A percentile compares a stretch with the other conserved stretches of the same genome.
Conservation (phyloP, 2,113 vertebrate genomes). For the Ctenodactylus gundi region DNA sequence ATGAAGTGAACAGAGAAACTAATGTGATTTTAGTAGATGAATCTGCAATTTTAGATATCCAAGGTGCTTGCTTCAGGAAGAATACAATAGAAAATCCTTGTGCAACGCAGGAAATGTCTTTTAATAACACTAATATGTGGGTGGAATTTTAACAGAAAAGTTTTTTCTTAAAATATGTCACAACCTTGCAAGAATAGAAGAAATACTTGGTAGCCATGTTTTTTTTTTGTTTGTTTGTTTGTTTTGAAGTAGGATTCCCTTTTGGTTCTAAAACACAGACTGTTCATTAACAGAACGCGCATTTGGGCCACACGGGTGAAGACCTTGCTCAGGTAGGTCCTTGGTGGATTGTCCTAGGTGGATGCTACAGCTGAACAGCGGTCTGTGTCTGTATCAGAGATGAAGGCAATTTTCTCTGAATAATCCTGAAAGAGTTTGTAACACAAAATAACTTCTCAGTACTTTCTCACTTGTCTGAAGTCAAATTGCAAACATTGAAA, state of each 20-base stretch:
- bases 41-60: constrained; percentile 24
- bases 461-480: not conserved
- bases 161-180: constrained; percentile 14
- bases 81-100: not conserved
- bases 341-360: not conserved
- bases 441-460: not conserved
- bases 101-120: not conserved
- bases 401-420: not conserved
- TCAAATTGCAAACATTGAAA: not conserved
- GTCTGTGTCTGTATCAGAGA: not conserved
- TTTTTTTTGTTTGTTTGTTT: constrained; percentile 3
- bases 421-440: constrained; percentile 22
- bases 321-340: not conserved
- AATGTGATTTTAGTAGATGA: constrained; percentile 36
- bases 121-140: not conserved
- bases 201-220: not conserved
- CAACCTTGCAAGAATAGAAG: not conserved
- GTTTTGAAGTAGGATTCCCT: constrained; percentile 29
- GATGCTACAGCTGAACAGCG: not conserved
- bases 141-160: constrained; percentile 30
- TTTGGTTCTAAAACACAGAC: constrained; percentile 33
- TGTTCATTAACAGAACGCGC: not conserved
- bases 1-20: not conserved
- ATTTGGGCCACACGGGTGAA: not conserved
- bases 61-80: not conserved